Conservation (phyloP, 2,888 invertebrate genomes). For the Pocota personata region DNA sequence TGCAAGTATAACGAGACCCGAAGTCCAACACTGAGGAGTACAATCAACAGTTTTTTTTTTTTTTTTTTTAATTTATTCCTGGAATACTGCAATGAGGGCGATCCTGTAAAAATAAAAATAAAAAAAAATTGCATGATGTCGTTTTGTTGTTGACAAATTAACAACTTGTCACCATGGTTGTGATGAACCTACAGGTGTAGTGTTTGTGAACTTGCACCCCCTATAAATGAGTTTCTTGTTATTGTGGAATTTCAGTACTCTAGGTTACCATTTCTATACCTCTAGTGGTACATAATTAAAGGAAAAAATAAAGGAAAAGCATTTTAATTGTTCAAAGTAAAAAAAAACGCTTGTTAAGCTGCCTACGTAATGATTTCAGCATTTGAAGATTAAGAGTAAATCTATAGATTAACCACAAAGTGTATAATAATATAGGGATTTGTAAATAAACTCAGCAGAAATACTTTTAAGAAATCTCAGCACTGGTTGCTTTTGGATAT, state of each 20-base stretch:
- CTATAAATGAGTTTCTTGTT: not conserved
- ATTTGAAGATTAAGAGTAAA: not conserved
- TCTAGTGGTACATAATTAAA: not conserved
- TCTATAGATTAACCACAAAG: not conserved
- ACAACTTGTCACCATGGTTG: constrained; percentile 2
- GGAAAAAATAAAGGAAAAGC: not conserved
- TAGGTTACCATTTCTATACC: not conserved
- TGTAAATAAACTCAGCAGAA: no score
- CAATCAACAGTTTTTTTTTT: constrained; percentile 33
- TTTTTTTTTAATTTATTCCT: no score
- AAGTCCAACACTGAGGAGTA: constrained; percentile 8
- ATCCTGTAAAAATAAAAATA: constrained; percentile 26
- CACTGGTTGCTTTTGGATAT: not conserved
- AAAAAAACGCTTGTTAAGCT: no score
- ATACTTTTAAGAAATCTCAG: not conserved
- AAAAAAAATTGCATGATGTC: constrained; percentile 5
- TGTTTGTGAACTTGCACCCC: constrained; percentile 24
- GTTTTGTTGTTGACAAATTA: constrained; percentile 39
- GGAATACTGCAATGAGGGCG: not conserved
- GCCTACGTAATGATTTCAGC: not conserved
- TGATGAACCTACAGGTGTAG: not conserved
- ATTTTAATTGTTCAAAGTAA: not conserved
- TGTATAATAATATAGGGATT: no score
- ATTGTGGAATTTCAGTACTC: constrained; percentile 2
- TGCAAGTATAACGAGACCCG: not conserved